These are phyloP conservation scores for Micropoecilia bifurca DNA, from an alignment of 2,797 vertebrate genomes.

Conservation along the genomic window DNA sequence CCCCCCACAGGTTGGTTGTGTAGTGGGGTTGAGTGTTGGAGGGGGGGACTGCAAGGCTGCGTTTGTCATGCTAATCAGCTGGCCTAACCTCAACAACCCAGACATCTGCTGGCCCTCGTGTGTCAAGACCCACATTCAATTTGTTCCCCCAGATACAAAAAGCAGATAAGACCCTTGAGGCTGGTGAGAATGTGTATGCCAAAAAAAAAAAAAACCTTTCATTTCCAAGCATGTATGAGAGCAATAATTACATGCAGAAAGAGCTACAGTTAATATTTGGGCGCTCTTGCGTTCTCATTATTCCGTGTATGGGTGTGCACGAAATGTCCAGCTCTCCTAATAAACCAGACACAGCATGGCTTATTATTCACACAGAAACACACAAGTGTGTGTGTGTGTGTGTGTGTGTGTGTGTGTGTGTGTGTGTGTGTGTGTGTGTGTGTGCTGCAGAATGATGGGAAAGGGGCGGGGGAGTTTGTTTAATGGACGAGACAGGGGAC, in stretches of 20 bases:
- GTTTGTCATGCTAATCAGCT: slow-evolving; percentile 83
- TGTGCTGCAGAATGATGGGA: slow-evolving; percentile 44
- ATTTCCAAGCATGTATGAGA: slow-evolving; percentile 49
- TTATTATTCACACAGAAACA: slow-evolving; percentile 23
- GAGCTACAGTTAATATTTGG: slow-evolving; percentile 38
- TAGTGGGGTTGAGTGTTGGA: slow-evolving; percentile 1
- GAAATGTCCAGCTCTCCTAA: slow-evolving; percentile 32
- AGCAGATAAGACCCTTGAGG: slow-evolving; percentile 79
- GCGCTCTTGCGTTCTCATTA: slow-evolving; percentile 23
- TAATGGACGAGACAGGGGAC: slow-evolving; percentile 83
- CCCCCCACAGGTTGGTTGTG: slow-evolving; percentile 41
- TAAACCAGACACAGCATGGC: slow-evolving; percentile 16
- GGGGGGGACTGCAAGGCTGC: slow-evolving; percentile 10
- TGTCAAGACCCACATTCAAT: slow-evolving; percentile 80
- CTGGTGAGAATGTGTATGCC: slow-evolving; percentile 49
- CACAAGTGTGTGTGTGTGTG: slow-evolving; percentile 28
- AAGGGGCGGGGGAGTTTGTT: slow-evolving; percentile 76
- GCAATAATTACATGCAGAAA: slow-evolving; percentile 59
- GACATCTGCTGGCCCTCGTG: slow-evolving; percentile 81
- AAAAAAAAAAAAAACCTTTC: slow-evolving; percentile 32
- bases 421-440: slow-evolving; percentile 53
- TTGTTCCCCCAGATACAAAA: slow-evolving; percentile 75
- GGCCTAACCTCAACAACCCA: slow-evolving; percentile 79
- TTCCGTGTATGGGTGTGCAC: slow-evolving; percentile 10
- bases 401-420: slow-evolving; percentile 32